Percentiles rank a stretch among this genome's conserved stretches.
phyloP scores from a whole-genome alignment of 2,888 invertebrate species.

The Noctua pronuba region DNA sequence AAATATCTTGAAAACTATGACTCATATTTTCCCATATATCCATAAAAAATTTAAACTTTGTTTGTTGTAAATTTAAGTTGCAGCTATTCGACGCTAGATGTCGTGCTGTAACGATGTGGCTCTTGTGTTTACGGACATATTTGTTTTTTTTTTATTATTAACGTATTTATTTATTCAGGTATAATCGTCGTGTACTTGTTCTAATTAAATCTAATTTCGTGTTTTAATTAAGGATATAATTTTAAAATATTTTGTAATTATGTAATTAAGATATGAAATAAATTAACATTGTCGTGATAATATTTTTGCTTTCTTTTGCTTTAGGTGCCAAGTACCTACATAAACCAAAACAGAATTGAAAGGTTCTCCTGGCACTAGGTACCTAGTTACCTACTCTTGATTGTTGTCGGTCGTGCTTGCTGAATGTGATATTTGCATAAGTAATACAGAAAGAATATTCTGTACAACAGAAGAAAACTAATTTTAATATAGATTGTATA shows the following conservation, averaged over 20 bases:
- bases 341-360: neutral
- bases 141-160: neutral
- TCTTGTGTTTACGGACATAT: neutral
- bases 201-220: neutral
- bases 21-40: too few species aligned
- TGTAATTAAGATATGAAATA: neutral
- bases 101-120: neutral
- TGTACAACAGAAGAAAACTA: neutral
- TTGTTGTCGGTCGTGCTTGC: neutral
- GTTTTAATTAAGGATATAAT: neutral
- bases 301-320: neutral
- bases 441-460: neutral
- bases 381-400: neutral
- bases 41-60: too few species aligned
- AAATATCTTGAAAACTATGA: neutral
- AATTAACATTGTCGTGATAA: neutral
- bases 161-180: neutral
- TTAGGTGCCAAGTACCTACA: neutral
- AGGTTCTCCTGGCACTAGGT: neutral
- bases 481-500: too few species aligned
- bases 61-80: neutral
- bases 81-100: constrained; percentile 59
- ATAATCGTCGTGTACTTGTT: neutral
- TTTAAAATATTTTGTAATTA: neutral
- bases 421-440: neutral